Evolutionary conservation across 2,113 vertebrate species (phyloP).

Genomic region (Albula glossodonta): DNA sequence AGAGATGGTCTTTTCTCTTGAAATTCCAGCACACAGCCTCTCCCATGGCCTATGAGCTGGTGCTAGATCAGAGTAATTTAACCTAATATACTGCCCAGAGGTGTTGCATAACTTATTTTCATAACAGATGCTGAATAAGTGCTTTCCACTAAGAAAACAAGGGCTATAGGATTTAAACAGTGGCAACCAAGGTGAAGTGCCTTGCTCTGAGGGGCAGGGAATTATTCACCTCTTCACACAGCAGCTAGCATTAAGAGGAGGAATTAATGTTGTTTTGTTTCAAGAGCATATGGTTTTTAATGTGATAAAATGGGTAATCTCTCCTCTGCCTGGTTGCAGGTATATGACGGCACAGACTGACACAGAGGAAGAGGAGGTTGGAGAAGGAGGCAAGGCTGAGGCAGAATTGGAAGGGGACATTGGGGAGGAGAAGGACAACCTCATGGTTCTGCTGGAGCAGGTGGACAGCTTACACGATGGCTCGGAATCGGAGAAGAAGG

Average conservation of each 20-base stretch:
- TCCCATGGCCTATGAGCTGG: background rate
- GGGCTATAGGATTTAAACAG: too few relatives aligned
- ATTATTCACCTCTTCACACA: background rate
- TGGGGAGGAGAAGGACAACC: constrained; percentile 59
- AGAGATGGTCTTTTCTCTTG: background rate
- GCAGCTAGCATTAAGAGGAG: background rate
- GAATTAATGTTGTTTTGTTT: background rate
- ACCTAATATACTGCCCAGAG: background rate
- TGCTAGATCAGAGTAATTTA: background rate
- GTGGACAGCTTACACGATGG: constrained; percentile 76
- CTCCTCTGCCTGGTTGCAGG: constrained; percentile 64
- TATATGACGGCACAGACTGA: constrained; percentile 93
- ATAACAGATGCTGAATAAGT: background rate
- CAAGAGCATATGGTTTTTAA: background rate
- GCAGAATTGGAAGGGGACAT: constrained; percentile 8
- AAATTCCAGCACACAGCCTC: background rate
- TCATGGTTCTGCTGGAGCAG: constrained; percentile 71
- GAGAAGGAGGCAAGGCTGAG: constrained; percentile 57
- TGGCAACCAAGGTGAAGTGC: background rate
- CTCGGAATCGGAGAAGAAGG: constrained; percentile 72
- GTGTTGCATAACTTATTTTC: background rate
- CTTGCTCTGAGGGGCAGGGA: background rate
- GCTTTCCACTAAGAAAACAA: too few relatives aligned
- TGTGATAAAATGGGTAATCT: background rate
- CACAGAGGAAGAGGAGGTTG: constrained; percentile 79